Evolutionary conservation across 2,113 vertebrate species (phyloP).

Genomic region (Muscicapa adusta): DNA sequence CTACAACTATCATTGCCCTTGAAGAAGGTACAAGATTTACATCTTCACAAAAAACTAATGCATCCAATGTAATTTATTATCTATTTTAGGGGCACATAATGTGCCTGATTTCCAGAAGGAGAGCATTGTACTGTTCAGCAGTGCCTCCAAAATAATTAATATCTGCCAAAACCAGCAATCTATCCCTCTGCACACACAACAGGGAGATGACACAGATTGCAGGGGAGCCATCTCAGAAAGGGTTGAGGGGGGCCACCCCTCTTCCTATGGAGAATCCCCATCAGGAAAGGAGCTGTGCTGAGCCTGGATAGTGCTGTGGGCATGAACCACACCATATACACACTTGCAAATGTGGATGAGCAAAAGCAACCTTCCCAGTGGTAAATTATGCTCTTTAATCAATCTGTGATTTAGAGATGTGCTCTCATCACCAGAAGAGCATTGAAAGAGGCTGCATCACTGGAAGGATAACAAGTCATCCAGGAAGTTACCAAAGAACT

Average conservation of each 20-base stretch:
- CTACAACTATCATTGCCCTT: background rate
- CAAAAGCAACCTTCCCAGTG: background rate
- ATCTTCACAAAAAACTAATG: background rate
- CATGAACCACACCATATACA: background rate
- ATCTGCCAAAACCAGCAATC: background rate
- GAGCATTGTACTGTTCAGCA: background rate
- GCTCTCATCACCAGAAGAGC: background rate
- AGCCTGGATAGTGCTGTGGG: background rate
- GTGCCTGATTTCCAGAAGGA: background rate
- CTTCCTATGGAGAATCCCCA: background rate
- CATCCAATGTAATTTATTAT: background rate
- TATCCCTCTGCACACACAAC: background rate
- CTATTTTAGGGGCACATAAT: background rate
- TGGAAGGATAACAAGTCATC: background rate
- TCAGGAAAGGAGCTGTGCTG: background rate
- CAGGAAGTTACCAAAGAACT: background rate
- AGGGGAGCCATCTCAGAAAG: background rate
- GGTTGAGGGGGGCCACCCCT: background rate
- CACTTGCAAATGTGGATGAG: fast-evolving
- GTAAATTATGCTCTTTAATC: background rate
- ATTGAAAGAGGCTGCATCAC: background rate
- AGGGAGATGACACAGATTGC: background rate
- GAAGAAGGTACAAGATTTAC: background rate
- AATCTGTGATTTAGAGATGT: background rate
- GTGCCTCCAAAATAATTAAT: background rate